Conservation (phyloP, 2,113 vertebrate species). For the Nothobranchius furzeri region DNA sequence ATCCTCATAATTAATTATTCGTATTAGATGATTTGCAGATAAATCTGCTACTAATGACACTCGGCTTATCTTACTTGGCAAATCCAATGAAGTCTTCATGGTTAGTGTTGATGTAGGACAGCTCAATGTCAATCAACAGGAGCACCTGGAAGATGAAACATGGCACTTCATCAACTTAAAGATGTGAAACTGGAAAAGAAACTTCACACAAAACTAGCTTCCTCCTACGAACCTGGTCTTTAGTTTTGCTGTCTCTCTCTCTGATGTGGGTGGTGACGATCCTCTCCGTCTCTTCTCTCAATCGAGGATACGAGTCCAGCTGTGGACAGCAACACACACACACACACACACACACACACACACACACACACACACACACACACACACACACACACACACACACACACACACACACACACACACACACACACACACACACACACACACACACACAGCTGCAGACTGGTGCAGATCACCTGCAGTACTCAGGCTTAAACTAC, state of each 20-base stretch:
- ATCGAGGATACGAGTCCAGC: slow-evolving; percentile 89
- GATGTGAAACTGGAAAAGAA: no score
- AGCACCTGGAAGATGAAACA: slow-evolving; percentile 82
- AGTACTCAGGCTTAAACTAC: not conserved
- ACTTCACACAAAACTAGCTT: no score
- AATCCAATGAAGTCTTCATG: slow-evolving; percentile 99
- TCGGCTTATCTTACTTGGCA: slow-evolving; percentile 85
- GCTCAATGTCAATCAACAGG: slow-evolving; percentile 95
- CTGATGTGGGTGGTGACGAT: slow-evolving; percentile 93
- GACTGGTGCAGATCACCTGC: slow-evolving; percentile 27
- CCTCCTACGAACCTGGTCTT: slow-evolving; percentile 87
- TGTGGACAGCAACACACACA: slow-evolving; percentile 58
- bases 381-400: slow-evolving; percentile 36
- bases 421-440: slow-evolving; percentile 40
- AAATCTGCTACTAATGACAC: not conserved
- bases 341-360: slow-evolving; percentile 30
- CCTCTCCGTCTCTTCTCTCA: slow-evolving; percentile 93
- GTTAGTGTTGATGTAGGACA: slow-evolving; percentile 99
- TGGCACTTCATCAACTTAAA: not conserved
- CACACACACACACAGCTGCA: slow-evolving; percentile 52
- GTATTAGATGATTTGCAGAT: no score
- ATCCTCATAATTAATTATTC: no score
- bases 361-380: slow-evolving; percentile 31
- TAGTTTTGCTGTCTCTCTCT: slow-evolving; percentile 91
- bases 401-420: slow-evolving; percentile 39